A percentile compares a stretch with the other conserved stretches of the same genome.
These are phyloP conservation scores for Ranitomeya variabilis DNA, from an alignment of 2,113 vertebrate genomes.

Conservation along the genomic window DNA sequence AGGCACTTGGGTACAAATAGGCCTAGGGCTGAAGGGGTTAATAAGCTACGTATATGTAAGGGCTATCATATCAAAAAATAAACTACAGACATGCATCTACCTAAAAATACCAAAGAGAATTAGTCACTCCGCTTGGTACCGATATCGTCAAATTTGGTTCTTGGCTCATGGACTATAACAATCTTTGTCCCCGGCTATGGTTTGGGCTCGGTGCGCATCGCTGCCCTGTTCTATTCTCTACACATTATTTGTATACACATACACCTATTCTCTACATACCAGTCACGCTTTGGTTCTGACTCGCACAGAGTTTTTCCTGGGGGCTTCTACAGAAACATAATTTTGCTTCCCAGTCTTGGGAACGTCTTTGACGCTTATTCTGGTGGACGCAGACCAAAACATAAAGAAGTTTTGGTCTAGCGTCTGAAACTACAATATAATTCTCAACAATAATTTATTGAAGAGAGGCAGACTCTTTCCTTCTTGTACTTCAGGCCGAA, in stretches of 20 bases:
- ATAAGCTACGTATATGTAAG: too few species aligned
- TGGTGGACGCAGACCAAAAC: background rate
- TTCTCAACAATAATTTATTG: background rate
- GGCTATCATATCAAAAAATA: too few species aligned
- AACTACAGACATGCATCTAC: too few species aligned
- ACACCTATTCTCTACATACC: background rate
- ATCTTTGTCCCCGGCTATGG: background rate
- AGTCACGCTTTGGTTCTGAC: background rate
- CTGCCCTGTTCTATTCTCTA: background rate
- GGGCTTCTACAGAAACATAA: constrained; percentile 1
- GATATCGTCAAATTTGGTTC: too few species aligned
- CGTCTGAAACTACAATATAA: background rate
- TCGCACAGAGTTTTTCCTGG: background rate
- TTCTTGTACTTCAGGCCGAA: too few species aligned
- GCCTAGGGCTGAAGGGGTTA: too few species aligned
- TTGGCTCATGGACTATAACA: too few species aligned
- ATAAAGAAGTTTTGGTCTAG: background rate
- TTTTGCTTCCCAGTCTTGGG: background rate
- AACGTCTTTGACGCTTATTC: background rate
- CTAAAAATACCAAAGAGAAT: too few species aligned
- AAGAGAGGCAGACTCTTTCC: background rate
- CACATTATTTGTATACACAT: background rate
- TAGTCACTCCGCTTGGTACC: too few species aligned
- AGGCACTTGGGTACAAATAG: too few species aligned
- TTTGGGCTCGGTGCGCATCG: background rate